Percentiles rank a stretch among this genome's conserved stretches.
Evolutionary conservation across 2,888 invertebrate species (phyloP).

Genomic region (Lasioglossum calceatum): DNA sequence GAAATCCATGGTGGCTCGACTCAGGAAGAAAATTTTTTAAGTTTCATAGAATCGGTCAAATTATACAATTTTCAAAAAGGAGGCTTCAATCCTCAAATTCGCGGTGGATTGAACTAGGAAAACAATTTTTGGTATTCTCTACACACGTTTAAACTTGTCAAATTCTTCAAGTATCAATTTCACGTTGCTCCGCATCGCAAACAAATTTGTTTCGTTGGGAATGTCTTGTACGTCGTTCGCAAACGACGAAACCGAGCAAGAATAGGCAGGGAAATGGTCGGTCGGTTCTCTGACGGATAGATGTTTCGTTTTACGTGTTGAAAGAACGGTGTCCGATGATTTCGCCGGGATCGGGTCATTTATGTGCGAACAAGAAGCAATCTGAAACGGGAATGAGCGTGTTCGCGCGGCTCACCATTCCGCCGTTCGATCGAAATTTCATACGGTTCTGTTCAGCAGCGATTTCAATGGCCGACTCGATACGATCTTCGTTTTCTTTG

Average conservation of each 20-base stretch:
- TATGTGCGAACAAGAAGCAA: constrained; percentile 8
- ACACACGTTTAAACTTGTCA: not conserved
- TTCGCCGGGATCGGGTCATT: not conserved
- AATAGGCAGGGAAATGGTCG: not conserved
- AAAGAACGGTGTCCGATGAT: not conserved
- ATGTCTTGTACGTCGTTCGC: no score
- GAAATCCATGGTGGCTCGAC: not conserved
- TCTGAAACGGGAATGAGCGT: not conserved
- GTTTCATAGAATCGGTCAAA: no score
- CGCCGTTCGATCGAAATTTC: constrained; percentile 19
- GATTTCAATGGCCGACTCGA: constrained; percentile 35
- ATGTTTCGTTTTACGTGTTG: not conserved
- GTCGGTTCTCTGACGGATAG: not conserved
- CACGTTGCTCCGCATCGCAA: not conserved
- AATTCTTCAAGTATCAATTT: not conserved
- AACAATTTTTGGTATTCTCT: not conserved
- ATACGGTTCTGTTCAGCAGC: constrained; percentile 2
- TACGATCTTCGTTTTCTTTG: constrained; percentile 10
- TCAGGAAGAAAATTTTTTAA: not conserved
- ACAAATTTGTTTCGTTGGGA: not conserved
- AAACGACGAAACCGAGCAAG: not conserved
- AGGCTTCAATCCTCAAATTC: not conserved
- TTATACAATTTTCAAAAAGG: no score
- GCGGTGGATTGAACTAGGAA: not conserved
- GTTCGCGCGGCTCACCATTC: constrained; percentile 4